A percentile compares a stretch with the other conserved stretches of the same genome.
These are phyloP conservation scores for Sebastes hubbsi DNA, from an alignment of 2,797 vertebrate species.

Conservation along the genomic window DNA sequence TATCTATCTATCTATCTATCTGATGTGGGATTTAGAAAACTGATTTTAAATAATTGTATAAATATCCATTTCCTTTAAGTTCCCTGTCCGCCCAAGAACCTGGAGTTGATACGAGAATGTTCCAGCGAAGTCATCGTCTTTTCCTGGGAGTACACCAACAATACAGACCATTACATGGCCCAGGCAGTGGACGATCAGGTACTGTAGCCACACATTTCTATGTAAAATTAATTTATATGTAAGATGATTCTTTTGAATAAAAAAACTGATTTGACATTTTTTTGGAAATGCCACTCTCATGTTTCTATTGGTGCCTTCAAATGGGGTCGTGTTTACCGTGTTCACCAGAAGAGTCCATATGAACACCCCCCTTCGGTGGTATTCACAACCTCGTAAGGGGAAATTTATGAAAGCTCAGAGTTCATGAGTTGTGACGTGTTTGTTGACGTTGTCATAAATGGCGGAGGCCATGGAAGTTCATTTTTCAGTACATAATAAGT, in stretches of 20 bases:
- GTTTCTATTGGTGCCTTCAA: background rate
- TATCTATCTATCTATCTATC: background rate
- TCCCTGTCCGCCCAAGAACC: constrained; percentile 76
- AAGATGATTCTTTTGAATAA: too few species aligned
- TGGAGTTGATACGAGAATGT: constrained; percentile 76
- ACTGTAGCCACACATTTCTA: background rate
- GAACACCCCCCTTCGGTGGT: too few species aligned
- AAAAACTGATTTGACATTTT: too few species aligned
- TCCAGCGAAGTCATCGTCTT: constrained; percentile 78
- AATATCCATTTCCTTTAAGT: constrained; percentile 59
- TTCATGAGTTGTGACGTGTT: too few species aligned
- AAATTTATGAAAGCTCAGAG: too few species aligned
- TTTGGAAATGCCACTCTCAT: too few species aligned
- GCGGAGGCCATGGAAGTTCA: too few species aligned
- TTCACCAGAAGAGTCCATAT: too few species aligned
- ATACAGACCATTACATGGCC: constrained; percentile 70
- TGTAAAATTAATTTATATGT: background rate
- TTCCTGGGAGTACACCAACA: constrained; percentile 74
- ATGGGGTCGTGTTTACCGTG: too few species aligned
- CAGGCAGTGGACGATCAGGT: constrained; percentile 70
- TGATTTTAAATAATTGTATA: background rate
- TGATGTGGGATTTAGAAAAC: background rate
- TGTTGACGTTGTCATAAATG: too few species aligned
- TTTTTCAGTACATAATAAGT: too few species aligned
- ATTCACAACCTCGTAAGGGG: too few species aligned